Percentiles rank a stretch among this genome's conserved stretches.
These are phyloP conservation scores for Brenthis ino DNA, from an alignment of 2,888 invertebrate genomes.

Conservation along the genomic window DNA sequence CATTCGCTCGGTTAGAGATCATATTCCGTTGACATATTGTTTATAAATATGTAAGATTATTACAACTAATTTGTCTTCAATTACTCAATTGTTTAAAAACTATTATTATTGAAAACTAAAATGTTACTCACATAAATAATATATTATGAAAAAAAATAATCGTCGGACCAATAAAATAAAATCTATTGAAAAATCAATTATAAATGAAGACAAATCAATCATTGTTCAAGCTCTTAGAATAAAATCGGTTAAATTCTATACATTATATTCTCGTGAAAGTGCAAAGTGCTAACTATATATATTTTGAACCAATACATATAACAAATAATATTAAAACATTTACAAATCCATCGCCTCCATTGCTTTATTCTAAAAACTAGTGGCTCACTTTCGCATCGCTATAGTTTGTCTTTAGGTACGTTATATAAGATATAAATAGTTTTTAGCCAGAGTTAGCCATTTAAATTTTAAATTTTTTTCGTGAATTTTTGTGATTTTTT, in stretches of 20 bases:
- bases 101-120: neutral
- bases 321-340: neutral
- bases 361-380: neutral
- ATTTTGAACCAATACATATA: conserved; percentile 10
- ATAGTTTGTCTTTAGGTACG: no score
- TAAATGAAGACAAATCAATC: no score
- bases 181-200: no score
- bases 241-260: conserved; percentile 34
- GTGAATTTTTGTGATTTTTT: no score
- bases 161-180: no score
- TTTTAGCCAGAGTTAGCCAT: no score
- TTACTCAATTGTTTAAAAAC: neutral
- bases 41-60: neutral
- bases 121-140: neutral
- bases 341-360: neutral
- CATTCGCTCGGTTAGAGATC: conserved; percentile 28
- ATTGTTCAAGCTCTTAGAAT: conserved; percentile 28
- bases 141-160: neutral
- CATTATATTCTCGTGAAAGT: neutral
- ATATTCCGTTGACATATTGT: conserved; percentile 31
- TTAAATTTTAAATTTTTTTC: no score
- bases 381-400: no score
- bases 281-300: neutral
- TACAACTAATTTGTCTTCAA: conserved; percentile 15
- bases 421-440: no score